Evolutionary conservation across 30 jellyfish, hydroid and myxozoan species (phyloP), one percentile per base, ranked within the genome.

Genomic region (Mastigias papua): DNA sequence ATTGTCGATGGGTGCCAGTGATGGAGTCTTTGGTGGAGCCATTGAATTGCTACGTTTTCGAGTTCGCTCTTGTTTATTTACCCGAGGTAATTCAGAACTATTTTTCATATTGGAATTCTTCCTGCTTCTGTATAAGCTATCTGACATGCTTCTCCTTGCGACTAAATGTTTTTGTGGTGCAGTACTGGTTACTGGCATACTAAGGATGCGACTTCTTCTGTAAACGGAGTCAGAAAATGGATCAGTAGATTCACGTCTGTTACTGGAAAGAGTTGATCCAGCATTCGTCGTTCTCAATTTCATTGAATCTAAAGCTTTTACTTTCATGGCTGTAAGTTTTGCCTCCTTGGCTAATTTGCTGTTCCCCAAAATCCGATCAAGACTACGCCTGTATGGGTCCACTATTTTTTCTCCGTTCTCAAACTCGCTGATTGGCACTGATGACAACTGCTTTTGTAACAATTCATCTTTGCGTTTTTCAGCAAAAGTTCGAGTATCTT

Each of bases 301-400:
- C n/a, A 51, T 54, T 30, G 86, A 78, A 21, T 84, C 93, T 49
- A 86, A 28, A 17, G 95, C 89, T 75, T 86, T 86, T 34, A 86
- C 95, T 86, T 86, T 86, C 89, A 86, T 23, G 62, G 89, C 95
- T 9, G 89, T 86, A 23, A 76, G 62, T 46, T 82, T 63, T 17
- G 85, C 89, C 31, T 86, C 95, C 48, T 86, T 86, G 19, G 95
- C 95, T 13, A 75, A 34, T 64, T 86, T 86, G 84, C 95, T 86
- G 77, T 86, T 86, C 63, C 78, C 95, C 65, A 86, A 89, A 28
- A 86, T 61, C 50, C 95, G 30, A n/a, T 75, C 85, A 9, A 86
- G 89, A 37, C 84, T 76, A 30, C 89, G 76, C 28, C 67, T 86
- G 57, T 86, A 86, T 7, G 95, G 95, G 60, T 86, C 95, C 9